Percentiles rank a stretch among this genome's conserved stretches.
Evolutionary conservation across 2,797 vertebrate genomes (phyloP).

Genomic region (Epinephelus awoara): DNA sequence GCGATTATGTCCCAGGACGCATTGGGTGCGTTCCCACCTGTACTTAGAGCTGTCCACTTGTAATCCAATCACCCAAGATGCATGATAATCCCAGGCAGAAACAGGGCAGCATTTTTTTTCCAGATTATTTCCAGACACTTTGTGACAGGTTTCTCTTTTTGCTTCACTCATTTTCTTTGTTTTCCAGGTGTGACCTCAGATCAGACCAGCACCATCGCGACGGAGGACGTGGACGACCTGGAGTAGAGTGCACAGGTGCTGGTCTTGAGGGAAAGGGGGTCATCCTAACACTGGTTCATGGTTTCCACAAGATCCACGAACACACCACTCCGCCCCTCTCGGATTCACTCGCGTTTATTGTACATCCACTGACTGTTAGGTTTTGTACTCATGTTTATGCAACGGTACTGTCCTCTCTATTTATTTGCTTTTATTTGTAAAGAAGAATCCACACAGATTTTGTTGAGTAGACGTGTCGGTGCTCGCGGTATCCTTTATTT

Average conservation of each 20-base stretch:
- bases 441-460: conserved; percentile 21
- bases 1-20: too few relatives aligned
- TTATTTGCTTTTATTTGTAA: conserved; percentile 77
- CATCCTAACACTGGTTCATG: conserved; percentile 31
- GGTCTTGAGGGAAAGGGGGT: conserved; percentile 15
- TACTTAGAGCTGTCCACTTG: too few relatives aligned
- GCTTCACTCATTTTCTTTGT: background rate
- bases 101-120: too few relatives aligned
- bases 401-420: conserved; percentile 66
- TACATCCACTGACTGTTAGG: conserved; percentile 77
- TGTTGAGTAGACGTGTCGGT: conserved; percentile 59
- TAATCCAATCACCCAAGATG: too few relatives aligned
- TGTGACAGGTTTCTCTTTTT: background rate
- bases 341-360: conserved; percentile 64
- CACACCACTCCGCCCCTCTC: conserved; percentile 40
- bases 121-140: background rate
- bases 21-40: too few relatives aligned
- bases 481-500: conserved; percentile 47
- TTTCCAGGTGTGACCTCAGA: conserved; percentile 85
- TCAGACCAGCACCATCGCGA: conserved; percentile 82
- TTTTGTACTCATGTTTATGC: conserved; percentile 80
- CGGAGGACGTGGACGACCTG: conserved; percentile 81
- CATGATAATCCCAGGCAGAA: too few relatives aligned
- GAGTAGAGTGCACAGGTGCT: conserved; percentile 66
- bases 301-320: conserved; percentile 53